Conservation (phyloP, 2,888 invertebrate species). For the Ischnura elegans region DNA sequence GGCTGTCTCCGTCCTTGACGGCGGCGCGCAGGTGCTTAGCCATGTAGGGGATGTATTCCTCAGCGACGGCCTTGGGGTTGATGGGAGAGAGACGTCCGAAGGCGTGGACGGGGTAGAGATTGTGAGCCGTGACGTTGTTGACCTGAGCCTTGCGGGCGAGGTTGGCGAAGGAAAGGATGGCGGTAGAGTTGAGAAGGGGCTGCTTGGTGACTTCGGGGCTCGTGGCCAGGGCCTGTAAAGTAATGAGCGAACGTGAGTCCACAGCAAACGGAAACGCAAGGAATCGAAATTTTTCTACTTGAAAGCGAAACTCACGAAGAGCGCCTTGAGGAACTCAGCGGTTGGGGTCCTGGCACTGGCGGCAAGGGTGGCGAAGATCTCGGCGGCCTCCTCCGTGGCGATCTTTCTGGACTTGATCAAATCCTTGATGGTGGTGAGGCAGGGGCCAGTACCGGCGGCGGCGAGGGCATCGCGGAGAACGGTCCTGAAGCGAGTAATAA, state of each 20-base stretch:
- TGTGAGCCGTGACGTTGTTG: constrained; percentile 80
- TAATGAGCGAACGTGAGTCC: not conserved
- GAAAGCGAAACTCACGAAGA: constrained; percentile 79
- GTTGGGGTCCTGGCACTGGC: constrained; percentile 82
- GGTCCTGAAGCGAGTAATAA: constrained; percentile 68
- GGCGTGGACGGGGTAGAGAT: constrained; percentile 83
- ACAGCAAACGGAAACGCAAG: not conserved
- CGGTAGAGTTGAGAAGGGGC: constrained; percentile 79
- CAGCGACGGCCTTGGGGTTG: constrained; percentile 74
- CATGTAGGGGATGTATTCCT: constrained; percentile 83
- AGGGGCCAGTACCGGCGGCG: constrained; percentile 85
- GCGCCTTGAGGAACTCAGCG: constrained; percentile 81
- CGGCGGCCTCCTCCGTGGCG: constrained; percentile 81
- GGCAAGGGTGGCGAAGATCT: constrained; percentile 80
- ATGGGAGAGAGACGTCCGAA: constrained; percentile 81
- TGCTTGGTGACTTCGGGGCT: constrained; percentile 80
- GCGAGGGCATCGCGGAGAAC: constrained; percentile 84
- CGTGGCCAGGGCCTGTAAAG: constrained; percentile 79
- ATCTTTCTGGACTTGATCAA: constrained; percentile 82
- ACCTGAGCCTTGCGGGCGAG: constrained; percentile 83
- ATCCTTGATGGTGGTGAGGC: constrained; percentile 81
- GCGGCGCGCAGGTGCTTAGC: constrained; percentile 80
- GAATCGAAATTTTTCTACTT: not conserved
- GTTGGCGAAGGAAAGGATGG: constrained; percentile 81
- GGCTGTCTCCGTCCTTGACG: constrained; percentile 80